Evolutionary conservation across 2,888 invertebrate genomes (phyloP), one percentile per base, ranked within the genome.

Genomic region (Drosophila anomalata): DNA sequence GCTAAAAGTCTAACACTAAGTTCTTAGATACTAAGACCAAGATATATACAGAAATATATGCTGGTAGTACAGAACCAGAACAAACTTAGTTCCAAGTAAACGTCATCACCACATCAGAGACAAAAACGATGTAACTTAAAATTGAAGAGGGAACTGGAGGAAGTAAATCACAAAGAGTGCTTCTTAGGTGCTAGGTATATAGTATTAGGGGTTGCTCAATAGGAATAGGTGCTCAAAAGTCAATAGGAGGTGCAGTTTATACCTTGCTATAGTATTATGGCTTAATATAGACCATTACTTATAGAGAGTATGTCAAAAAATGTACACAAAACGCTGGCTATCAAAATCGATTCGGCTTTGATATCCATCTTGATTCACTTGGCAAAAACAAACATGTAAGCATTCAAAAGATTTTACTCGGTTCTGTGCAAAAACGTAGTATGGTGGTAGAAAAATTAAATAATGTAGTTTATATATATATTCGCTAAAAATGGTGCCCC

Each of bases 101-200:
- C 76, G 84, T 83, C 63, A 65, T 69, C 87, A 89, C 90, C 89
- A 89, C 90, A 90, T 90, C 83, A 89, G 88, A 88, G 75, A 80
- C 78, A 87, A 70, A 84, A 74, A 78, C 54, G 69, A 81, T 51
- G 31, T 11, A 68, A 62, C 14, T n/a, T 41, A 51, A 58, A 55
- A 22, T 58, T 26, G 44, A n/a, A 36, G 29, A 29, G 46, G 69
- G 29, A 68, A 73, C 65, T 56, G 52, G 47, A 57, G 52, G 17
- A 52, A 26, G 29, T 51, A 46, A 55, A 52, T 59, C 68, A 66
- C 53, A 50, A 84, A 58, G 62, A 74, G 88, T 87, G 82, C 78
- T 81, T 68, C 86, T 81, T 87, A 82, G 58, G 59, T 76, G 54
- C 78, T 83, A 84, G 36, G 41, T 68, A 44, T 29, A 36, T 36